Percentiles rank a stretch among this genome's conserved stretches.
phyloP scores from a whole-genome alignment of 2,113 vertebrate species.

The cat (Felis catus) region DNA sequence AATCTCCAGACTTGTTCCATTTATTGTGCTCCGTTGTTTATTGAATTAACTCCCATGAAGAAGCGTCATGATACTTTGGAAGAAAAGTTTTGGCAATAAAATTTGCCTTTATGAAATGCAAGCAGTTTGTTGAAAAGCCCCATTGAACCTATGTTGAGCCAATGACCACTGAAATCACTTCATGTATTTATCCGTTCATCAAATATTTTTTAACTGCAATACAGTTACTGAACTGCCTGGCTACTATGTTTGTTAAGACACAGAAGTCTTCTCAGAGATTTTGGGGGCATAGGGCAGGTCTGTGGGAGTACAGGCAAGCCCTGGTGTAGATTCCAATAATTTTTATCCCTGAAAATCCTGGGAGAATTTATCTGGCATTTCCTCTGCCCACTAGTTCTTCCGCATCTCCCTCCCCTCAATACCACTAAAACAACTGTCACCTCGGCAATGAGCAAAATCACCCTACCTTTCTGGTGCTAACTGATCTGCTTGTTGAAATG shows the following conservation, averaged over 20 bases:
- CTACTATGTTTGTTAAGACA: background rate
- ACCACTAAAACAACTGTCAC: background rate
- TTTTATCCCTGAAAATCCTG: background rate
- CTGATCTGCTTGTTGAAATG: background rate
- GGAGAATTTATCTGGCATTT: background rate
- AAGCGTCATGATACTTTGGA: background rate
- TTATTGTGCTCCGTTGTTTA: background rate
- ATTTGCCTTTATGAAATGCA: constrained; percentile 9
- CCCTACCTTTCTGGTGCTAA: background rate
- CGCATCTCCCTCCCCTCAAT: background rate
- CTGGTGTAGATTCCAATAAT: background rate
- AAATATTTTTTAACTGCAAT: background rate
- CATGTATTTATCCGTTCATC: background rate
- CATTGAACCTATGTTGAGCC: background rate
- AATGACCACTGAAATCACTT: background rate
- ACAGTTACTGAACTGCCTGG: background rate
- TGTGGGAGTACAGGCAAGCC: rapidly evolving
- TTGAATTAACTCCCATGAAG: background rate
- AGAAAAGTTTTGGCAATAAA: background rate
- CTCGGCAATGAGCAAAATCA: background rate
- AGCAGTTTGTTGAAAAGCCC: background rate
- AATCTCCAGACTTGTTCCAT: background rate
- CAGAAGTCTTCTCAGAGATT: background rate
- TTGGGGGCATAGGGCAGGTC: background rate
- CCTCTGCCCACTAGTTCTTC: background rate